phyloP scores from a whole-genome alignment of 2,113 vertebrate genomes.

The Mobula birostris region DNA sequence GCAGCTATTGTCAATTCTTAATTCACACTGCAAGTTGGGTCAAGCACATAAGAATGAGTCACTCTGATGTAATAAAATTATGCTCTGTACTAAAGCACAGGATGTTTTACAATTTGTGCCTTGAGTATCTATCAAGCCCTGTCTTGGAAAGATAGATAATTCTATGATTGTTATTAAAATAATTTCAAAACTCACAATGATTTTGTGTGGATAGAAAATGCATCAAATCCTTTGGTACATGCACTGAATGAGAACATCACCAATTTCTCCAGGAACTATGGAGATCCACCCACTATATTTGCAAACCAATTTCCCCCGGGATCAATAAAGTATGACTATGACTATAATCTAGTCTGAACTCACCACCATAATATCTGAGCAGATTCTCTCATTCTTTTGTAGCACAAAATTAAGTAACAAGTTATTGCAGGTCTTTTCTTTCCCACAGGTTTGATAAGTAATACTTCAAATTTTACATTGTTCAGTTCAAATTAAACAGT shows the following conservation, averaged over 20 bases:
- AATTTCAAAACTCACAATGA: not conserved
- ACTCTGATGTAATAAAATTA: not conserved
- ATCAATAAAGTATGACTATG: not conserved
- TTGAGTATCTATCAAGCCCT: not conserved
- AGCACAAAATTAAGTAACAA: not conserved
- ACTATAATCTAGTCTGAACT: not conserved
- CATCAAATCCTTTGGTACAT: not conserved
- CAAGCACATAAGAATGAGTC: not conserved
- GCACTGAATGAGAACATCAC: not conserved
- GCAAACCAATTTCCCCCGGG: not conserved
- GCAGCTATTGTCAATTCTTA: not conserved
- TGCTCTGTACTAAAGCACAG: not conserved
- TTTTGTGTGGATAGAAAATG: not conserved
- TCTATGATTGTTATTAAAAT: not conserved
- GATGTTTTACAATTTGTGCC: not conserved
- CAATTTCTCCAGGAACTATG: not conserved
- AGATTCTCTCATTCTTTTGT: not conserved
- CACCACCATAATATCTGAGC: not conserved
- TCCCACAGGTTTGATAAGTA: not conserved
- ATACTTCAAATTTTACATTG: not conserved
- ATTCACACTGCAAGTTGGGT: not conserved
- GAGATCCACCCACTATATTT: not conserved
- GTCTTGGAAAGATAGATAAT: not conserved
- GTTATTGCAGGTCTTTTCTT: not conserved
- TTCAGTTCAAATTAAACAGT: not conserved